Evolutionary conservation across 2,797 vertebrate genomes (phyloP), one percentile per base, ranked within the genome.

Genomic region (Scolopax rusticola): DNA sequence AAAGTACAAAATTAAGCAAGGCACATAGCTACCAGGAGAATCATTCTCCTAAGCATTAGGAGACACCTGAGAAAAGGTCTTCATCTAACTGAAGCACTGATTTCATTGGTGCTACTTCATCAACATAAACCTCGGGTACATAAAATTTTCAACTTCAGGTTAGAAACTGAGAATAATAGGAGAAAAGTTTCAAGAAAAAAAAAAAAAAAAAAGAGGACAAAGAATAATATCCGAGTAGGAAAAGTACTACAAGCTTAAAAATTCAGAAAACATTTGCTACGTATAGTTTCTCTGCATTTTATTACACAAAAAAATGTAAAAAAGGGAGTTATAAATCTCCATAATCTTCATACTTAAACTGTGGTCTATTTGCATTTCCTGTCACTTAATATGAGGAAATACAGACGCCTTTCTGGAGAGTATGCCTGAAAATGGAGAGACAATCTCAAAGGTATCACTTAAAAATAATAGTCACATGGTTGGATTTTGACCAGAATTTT

Each of bases 301-400:
- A n/a, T 36, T 89, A 43, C 12, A 54, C 10, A 41, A 33, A 17
- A 57, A 48, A 36, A 48, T 2, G 12, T 12, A 57, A 15, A 23
- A 23, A 9, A 64, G 11, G 32, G 8, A 53, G 12, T 40, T 57
- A 89, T 75, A 90, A 87, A 74, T 76, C 74, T 95, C 50, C 9
- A 20, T 69, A 45, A 92, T 68, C 84, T 70, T 76, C 53, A 32
- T n/a, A 60, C 30, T 54, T 90, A 53, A 87, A 33, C 16, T 41
- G 27, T 32, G 23, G 33, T 95, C 78, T 82, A 12, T 74, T 43
- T 87, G 75, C 41, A 90, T 87, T 83, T 95, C 79, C 84, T 75
- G 30, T 70, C 67, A 75, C 75, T 90, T 89, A n/a, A 56, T 7
- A 12, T 85, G 63, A 97, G 59, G 36, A 90, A 92, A 73, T 71